phyloP scores from a whole-genome alignment of 2,888 invertebrate species.

The Phaedon cochleariae region DNA sequence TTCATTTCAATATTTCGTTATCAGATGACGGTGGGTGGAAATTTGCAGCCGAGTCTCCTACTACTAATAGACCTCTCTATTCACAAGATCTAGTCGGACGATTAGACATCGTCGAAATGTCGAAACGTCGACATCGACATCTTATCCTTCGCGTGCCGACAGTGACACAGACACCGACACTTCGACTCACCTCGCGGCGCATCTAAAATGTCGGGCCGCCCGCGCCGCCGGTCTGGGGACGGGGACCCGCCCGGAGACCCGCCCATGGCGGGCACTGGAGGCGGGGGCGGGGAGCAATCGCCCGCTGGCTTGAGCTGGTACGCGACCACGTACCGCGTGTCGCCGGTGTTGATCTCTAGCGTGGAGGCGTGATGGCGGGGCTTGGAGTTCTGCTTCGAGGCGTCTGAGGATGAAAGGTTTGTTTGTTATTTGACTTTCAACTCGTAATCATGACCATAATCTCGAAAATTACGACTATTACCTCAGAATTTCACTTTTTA shows the following conservation, averaged over 20 bases:
- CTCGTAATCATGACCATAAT: too few species aligned
- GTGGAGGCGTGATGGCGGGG: conserved; percentile 64
- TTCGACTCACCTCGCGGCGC: conserved; percentile 73
- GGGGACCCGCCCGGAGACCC: conserved; percentile 33
- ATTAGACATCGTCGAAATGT: conserved; percentile 45
- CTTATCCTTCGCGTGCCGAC: conserved; percentile 36
- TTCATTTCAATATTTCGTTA: too few species aligned
- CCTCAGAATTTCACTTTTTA: too few species aligned
- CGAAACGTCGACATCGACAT: conserved; percentile 39
- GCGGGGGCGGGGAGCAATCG: conserved; percentile 52
- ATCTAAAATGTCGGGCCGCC: conserved; percentile 74
- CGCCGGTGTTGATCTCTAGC: conserved; percentile 79
- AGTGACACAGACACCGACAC: conserved; percentile 46
- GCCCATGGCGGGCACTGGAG: conserved; percentile 37
- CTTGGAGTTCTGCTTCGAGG: conserved; percentile 66
- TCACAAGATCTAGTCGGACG: neutral
- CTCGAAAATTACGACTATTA: too few species aligned
- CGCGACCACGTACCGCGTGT: conserved; percentile 84
- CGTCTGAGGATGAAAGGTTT: conserved; percentile 41
- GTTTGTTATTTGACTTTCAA: neutral
- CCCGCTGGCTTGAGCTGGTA: conserved; percentile 80
- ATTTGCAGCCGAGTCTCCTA: too few species aligned
- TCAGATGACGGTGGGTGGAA: too few species aligned
- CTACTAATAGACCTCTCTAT: too few species aligned
- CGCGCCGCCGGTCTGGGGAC: conserved; percentile 52